Evolutionary conservation across 64 coral and sea anemone species (phyloP).

Genomic region (Montipora sp.): DNA sequence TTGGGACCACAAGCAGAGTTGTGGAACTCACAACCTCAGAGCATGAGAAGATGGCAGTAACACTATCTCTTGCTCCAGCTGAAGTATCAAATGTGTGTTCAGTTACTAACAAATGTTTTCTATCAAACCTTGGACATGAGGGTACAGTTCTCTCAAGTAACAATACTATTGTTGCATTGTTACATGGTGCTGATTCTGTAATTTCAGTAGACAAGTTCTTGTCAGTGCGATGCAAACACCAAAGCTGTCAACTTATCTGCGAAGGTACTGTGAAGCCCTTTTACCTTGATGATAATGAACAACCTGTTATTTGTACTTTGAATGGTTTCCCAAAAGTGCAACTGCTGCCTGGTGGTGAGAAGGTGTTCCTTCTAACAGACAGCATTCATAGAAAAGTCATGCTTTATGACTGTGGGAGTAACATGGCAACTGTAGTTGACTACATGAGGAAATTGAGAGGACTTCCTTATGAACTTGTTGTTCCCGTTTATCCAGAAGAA

Average conservation of each 20-base stretch:
- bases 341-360: neutral
- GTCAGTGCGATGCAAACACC: too few species aligned
- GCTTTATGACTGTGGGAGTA: slow-evolving; percentile 19
- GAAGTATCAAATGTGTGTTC: slow-evolving; percentile 46
- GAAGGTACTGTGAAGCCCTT: slow-evolving; percentile 22
- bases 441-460: slow-evolving; percentile 19
- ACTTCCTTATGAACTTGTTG: neutral
- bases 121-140: slow-evolving; percentile 47
- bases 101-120: slow-evolving; percentile 47
- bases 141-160: slow-evolving; percentile 1
- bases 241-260: neutral
- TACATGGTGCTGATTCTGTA: too few species aligned
- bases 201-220: too few species aligned
- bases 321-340: slow-evolving; percentile 44
- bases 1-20: slow-evolving; percentile 51
- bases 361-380: slow-evolving; percentile 29
- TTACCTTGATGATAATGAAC: slow-evolving; percentile 23
- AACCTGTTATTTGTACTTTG: slow-evolving; percentile 8
- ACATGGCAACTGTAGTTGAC: slow-evolving; percentile 35
- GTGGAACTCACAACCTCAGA: neutral
- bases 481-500: too few species aligned
- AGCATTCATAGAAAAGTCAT: slow-evolving; percentile 43
- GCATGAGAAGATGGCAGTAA: slow-evolving; percentile 38
- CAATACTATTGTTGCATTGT: too few species aligned
- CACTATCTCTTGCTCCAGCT: slow-evolving; percentile 34